Conservation (phyloP, 2,888 invertebrate species). For the Tinea semifulvella region DNA sequence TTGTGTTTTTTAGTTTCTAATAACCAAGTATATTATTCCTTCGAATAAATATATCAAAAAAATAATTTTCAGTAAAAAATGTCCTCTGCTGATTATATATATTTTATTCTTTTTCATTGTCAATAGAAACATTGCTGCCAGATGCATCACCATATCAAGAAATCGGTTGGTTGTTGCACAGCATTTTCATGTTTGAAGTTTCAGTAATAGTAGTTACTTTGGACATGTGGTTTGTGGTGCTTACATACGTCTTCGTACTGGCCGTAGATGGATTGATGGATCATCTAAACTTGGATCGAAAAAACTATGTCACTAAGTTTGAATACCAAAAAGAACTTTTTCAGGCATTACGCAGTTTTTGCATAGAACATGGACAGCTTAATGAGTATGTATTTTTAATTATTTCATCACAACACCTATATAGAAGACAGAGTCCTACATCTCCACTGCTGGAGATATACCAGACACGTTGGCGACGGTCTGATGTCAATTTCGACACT, state of each 20-base stretch:
- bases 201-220: background rate
- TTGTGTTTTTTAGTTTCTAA: too few relatives aligned
- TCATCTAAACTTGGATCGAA: background rate
- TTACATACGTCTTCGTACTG: background rate
- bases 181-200: background rate
- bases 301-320: background rate
- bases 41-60: too few relatives aligned
- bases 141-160: background rate
- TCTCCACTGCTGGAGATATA: too few relatives aligned
- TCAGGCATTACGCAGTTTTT: background rate
- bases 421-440: too few relatives aligned
- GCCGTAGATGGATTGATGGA: background rate
- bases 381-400: conserved; percentile 7
- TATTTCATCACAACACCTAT: too few relatives aligned
- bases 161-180: background rate
- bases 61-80: too few relatives aligned
- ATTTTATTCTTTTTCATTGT: too few relatives aligned
- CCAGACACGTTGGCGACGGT: too few relatives aligned
- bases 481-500: too few relatives aligned
- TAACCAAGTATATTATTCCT: too few relatives aligned
- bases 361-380: background rate
- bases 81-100: too few relatives aligned
- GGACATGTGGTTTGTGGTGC: background rate
- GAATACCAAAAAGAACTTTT: background rate
- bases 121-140: background rate